Percentiles rank a stretch among this genome's conserved stretches.
Evolutionary conservation across 1,140 invertebrate genomes (phyloP).

Genomic region (Camponotus pennsylvanicus): DNA sequence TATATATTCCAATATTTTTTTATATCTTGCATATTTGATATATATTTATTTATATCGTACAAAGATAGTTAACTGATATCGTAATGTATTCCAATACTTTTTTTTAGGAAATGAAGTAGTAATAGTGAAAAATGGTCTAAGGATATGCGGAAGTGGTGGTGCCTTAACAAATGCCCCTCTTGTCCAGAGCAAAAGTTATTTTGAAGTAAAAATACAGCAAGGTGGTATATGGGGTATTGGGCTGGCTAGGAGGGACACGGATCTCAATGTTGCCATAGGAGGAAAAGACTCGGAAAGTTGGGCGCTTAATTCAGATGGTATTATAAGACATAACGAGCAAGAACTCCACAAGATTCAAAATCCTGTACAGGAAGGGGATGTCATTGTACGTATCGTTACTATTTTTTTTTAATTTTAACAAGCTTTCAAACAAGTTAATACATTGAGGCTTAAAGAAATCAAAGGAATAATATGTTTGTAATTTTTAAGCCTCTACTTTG

Average conservation of each 20-base stretch:
- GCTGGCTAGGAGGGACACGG: slow-evolving; percentile 94
- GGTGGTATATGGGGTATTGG: slow-evolving; percentile 98
- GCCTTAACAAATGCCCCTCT: slow-evolving; percentile 96
- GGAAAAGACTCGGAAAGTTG: slow-evolving; percentile 96
- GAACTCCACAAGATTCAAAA: slow-evolving; percentile 91
- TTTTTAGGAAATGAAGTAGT: slow-evolving; percentile 97
- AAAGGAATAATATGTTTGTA: slow-evolving; percentile 34
- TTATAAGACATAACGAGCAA: slow-evolving; percentile 93
- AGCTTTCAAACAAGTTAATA: slow-evolving; percentile 4
- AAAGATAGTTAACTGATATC: neutral
- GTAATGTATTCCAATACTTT: neutral
- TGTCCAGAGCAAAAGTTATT: slow-evolving; percentile 99
- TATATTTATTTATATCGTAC: neutral
- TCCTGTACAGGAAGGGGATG: slow-evolving; percentile 96
- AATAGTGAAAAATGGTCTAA: slow-evolving; percentile 97
- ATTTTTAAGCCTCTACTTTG: no score
- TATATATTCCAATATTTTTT: no score
- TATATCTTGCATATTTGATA: no score
- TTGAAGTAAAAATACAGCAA: slow-evolving; percentile 99
- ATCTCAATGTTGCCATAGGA: slow-evolving; percentile 93
- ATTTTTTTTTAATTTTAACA: neutral
- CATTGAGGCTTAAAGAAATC: neutral
- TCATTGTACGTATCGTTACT: slow-evolving; percentile 89
- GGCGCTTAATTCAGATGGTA: slow-evolving; percentile 96
- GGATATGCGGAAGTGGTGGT: slow-evolving; percentile 98